Evolutionary conservation across 2,888 invertebrate species (phyloP).

Genomic region (Scaptomyza tumidula): DNA sequence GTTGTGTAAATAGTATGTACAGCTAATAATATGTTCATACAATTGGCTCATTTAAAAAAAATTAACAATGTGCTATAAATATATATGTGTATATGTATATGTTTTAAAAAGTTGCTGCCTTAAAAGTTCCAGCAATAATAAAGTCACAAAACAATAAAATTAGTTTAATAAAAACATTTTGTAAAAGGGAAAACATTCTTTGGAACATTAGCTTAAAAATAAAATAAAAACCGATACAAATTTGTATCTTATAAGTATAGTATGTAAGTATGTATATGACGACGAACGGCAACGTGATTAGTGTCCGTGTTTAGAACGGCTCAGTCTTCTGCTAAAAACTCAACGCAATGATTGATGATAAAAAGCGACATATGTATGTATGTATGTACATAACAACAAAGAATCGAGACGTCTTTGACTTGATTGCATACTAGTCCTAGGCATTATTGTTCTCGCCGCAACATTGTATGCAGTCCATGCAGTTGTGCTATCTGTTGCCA

Average conservation of each 20-base stretch:
- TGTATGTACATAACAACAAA: slow-evolving; percentile 13
- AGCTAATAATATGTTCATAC: slow-evolving; percentile 45
- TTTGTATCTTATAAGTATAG: slow-evolving; percentile 23
- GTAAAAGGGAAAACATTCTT: slow-evolving; percentile 53
- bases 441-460: slow-evolving; percentile 86
- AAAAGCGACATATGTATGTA: slow-evolving; percentile 28
- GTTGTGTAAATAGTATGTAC: slow-evolving; percentile 37
- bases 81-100: slow-evolving; percentile 24
- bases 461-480: slow-evolving; percentile 89
- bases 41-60: slow-evolving; percentile 46
- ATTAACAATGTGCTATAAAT: slow-evolving; percentile 56
- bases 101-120: slow-evolving; percentile 52
- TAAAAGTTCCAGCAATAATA: slow-evolving; percentile 48
- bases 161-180: slow-evolving; percentile 23
- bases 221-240: slow-evolving; percentile 46
- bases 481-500: slow-evolving; percentile 88
- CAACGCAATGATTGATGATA: slow-evolving; percentile 51
- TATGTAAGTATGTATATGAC: slow-evolving; percentile 57
- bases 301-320: slow-evolving; percentile 67
- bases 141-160: slow-evolving; percentile 43
- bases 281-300: slow-evolving; percentile 76
- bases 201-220: slow-evolving; percentile 67
- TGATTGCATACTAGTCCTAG: slow-evolving; percentile 62
- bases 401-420: slow-evolving; percentile 50
- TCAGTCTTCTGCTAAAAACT: slow-evolving; percentile 76